Evolutionary conservation across 2,113 vertebrate genomes (phyloP), one percentile per base, ranked within the genome.

Genomic region (Phocoena sinus): DNA sequence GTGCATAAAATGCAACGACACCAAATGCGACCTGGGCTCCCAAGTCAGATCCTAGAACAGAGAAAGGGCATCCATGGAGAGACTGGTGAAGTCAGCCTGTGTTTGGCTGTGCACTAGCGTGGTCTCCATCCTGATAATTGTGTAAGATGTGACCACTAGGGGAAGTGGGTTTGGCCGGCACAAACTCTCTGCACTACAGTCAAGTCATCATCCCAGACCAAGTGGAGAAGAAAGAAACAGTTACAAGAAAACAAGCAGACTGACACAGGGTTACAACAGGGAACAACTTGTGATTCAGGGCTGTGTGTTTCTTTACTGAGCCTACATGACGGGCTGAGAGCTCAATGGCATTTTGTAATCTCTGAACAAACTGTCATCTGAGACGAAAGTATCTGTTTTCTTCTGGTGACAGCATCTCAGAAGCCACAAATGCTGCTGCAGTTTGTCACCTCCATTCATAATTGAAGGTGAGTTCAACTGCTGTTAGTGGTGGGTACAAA

Each of bases 391-490:
- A 8, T 25, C 50, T 65, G 60, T 20, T n/a, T 71, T 71, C 90
- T 33, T 21, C 47, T 0, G 2, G 14, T 17, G 67, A n/a, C 2
- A 41, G 13, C 2, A 41, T 41, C 73, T 12, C 44, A 44, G 68
- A 56, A 58, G 74, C 28, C 17, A 5, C 56, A 1, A 26, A 13
- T 0, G 10, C 56, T 26, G 23, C 38, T 23, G 20, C 28, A 26
- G 11, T 1, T 21, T 26, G 56, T 50, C 15, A 0, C 14, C 38
- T 77, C 33, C 8, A 1, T 58, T 67, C 5, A 1, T 26, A 36
- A 25, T 0, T 6, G 56, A 92, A 47, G 70, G 56, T 18, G 10
- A n/a, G 56, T 26, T 14, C 14, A 10, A 21, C 2, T 2, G 25
- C 56, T 14, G 6, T 11, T 1, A 0, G 8, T 3, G 36, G 33